Conservation (phyloP, 2,888 invertebrate genomes). For the Biston betularia region DNA sequence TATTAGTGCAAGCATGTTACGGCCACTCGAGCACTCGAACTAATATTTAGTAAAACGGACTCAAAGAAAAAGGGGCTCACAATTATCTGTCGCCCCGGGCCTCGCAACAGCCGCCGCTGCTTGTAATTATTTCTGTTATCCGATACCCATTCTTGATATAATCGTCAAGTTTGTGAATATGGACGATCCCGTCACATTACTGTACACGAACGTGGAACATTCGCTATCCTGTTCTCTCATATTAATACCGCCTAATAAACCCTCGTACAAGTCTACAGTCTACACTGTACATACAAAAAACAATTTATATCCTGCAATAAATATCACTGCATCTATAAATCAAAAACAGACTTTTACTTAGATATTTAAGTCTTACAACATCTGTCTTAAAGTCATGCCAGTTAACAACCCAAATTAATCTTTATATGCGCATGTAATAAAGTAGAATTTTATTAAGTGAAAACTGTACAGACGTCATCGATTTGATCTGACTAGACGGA, state of each 20-base stretch:
- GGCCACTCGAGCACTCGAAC: too few species aligned
- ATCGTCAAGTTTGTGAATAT: too few species aligned
- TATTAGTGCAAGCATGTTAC: too few species aligned
- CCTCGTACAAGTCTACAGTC: slow-evolving; percentile 17
- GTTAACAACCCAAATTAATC: slow-evolving; percentile 14
- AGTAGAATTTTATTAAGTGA: slow-evolving; percentile 17
- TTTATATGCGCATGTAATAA: slow-evolving; percentile 22
- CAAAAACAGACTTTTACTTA: slow-evolving; percentile 42
- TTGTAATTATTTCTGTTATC: too few species aligned
- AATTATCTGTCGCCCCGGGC: too few species aligned
- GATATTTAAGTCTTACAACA: slow-evolving; percentile 38
- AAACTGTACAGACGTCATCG: slow-evolving; percentile 39
- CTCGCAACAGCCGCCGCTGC: too few species aligned
- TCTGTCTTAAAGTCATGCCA: slow-evolving; percentile 3
- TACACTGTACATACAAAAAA: slow-evolving; percentile 22
- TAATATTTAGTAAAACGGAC: too few species aligned
- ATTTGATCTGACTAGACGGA: slow-evolving; percentile 66
- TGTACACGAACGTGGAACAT: too few species aligned
- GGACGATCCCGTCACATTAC: too few species aligned
- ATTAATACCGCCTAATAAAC: slow-evolving; percentile 20
- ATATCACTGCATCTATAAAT: slow-evolving; percentile 38
- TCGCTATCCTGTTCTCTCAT: too few species aligned
- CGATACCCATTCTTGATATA: too few species aligned
- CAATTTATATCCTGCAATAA: slow-evolving; percentile 38
- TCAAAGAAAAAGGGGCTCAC: too few species aligned